Conservation (phyloP, 2,888 invertebrate species). For the Sisyra nigra region DNA sequence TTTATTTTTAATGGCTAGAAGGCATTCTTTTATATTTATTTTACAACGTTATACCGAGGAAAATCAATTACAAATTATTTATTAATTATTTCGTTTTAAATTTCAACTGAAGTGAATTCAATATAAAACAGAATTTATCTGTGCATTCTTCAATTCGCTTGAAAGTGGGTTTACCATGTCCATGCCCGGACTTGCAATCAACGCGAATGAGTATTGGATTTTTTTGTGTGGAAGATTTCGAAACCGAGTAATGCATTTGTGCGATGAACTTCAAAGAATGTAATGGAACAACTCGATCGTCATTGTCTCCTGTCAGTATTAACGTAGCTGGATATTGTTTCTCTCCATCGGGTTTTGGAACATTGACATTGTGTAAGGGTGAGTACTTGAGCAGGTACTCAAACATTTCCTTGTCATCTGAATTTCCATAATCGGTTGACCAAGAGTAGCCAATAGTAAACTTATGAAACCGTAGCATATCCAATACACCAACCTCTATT, state of each 20-base stretch:
- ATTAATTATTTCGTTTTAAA: constrained; percentile 23
- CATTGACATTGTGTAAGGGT: constrained; percentile 79
- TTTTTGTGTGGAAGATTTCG: constrained; percentile 42
- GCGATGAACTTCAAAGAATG: constrained; percentile 94
- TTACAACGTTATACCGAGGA: too few species aligned
- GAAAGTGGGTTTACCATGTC: constrained; percentile 87
- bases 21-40: too few species aligned
- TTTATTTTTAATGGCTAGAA: too few species aligned
- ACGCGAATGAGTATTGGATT: constrained; percentile 80
- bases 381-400: constrained; percentile 73
- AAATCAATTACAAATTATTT: too few species aligned
- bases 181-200: constrained; percentile 94
- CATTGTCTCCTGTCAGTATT: constrained; percentile 93
- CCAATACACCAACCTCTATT: constrained; percentile 90
- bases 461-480: constrained; percentile 95
- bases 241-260: constrained; percentile 64
- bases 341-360: constrained; percentile 32
- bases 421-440: constrained; percentile 89
- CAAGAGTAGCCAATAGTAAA: constrained; percentile 96
- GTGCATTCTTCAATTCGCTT: constrained; percentile 92
- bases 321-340: constrained; percentile 80
- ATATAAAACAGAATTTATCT: constrained; percentile 76
- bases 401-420: constrained; percentile 77
- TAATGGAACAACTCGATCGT: constrained; percentile 93
- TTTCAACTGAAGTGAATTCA: constrained; percentile 50